These are phyloP conservation scores for Pseudomyrmex cubaensis DNA, from an alignment of 1,140 invertebrate species.

Conservation along the genomic window DNA sequence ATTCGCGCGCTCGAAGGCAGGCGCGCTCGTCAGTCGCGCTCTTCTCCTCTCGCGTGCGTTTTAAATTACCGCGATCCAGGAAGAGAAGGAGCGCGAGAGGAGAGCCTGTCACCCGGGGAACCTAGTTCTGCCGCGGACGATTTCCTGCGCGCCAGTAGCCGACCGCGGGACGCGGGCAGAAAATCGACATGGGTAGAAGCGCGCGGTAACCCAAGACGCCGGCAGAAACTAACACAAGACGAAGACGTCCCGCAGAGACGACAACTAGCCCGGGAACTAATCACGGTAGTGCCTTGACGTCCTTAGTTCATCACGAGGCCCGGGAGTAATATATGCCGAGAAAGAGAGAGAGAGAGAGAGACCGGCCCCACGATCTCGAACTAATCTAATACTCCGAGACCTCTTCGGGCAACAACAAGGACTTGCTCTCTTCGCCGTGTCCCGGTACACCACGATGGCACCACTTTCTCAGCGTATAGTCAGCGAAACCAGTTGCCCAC, in stretches of 20 bases:
- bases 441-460: slow-evolving; percentile 22
- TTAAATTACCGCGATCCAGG: slow-evolving; percentile 56
- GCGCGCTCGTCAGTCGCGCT: slow-evolving; percentile 4
- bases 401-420: slow-evolving; percentile 35
- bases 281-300: slow-evolving; percentile 67
- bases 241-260: slow-evolving; percentile 77
- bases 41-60: slow-evolving; percentile 17
- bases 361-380: slow-evolving; percentile 53
- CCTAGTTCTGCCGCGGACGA: slow-evolving; percentile 19
- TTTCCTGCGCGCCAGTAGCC: slow-evolving; percentile 40
- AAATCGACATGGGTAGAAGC: slow-evolving; percentile 36
- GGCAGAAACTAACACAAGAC: slow-evolving; percentile 48
- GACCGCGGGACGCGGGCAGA: slow-evolving; percentile 23
- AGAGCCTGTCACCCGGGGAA: slow-evolving; percentile 39
- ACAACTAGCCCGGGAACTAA: slow-evolving; percentile 78
- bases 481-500: slow-evolving; percentile 42
- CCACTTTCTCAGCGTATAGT: slow-evolving; percentile 52
- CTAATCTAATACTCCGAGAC: slow-evolving; percentile 63
- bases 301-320: slow-evolving; percentile 70
- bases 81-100: slow-evolving; percentile 21
- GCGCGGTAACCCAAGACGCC: slow-evolving; percentile 48
- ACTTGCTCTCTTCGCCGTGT: slow-evolving; percentile 45
- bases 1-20: slow-evolving; percentile 31
- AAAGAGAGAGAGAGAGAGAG: not conserved
- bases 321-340: slow-evolving; percentile 52